These are phyloP conservation scores for Yponomeuta sedellus DNA, from an alignment of 2,888 invertebrate species.

Conservation along the genomic window DNA sequence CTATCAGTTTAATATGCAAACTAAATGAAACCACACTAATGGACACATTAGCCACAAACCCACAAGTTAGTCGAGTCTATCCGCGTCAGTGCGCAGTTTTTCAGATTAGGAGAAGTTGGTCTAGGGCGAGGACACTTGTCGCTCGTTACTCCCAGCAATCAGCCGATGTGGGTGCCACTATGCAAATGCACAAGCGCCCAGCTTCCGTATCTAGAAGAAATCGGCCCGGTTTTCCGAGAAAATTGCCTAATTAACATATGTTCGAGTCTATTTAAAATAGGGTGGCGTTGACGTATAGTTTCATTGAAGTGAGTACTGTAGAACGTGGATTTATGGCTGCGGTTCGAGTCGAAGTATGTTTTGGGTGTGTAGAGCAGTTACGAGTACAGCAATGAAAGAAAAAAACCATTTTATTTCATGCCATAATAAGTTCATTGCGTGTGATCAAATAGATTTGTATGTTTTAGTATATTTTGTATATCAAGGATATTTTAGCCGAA, in stretches of 20 bases:
- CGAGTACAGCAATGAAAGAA: too few relatives aligned
- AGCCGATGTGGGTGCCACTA: conserved; percentile 11
- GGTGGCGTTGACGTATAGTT: conserved; percentile 14
- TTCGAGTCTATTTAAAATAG: conserved; percentile 32
- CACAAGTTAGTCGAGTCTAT: neutral
- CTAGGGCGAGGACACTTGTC: neutral
- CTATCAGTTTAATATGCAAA: neutral
- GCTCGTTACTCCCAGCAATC: conserved; percentile 13
- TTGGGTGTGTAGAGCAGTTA: neutral
- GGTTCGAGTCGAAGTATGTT: neutral
- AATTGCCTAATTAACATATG: conserved; percentile 47
- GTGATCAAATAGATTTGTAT: too few relatives aligned
- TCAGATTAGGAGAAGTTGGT: neutral
- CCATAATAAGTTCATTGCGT: too few relatives aligned
- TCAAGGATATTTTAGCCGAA: too few relatives aligned
- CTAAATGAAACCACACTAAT: neutral
- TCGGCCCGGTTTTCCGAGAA: conserved; percentile 53
- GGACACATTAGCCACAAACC: neutral
- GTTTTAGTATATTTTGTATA: too few relatives aligned
- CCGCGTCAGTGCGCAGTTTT: neutral
- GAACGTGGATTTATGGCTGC: neutral
- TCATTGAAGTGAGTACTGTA: conserved; percentile 1
- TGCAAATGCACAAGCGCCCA: conserved; percentile 25
- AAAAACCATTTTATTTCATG: too few relatives aligned
- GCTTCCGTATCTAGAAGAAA: conserved; percentile 49